phyloP scores from a whole-genome alignment of 2,113 vertebrate genomes.

The Urocolius indicus region DNA sequence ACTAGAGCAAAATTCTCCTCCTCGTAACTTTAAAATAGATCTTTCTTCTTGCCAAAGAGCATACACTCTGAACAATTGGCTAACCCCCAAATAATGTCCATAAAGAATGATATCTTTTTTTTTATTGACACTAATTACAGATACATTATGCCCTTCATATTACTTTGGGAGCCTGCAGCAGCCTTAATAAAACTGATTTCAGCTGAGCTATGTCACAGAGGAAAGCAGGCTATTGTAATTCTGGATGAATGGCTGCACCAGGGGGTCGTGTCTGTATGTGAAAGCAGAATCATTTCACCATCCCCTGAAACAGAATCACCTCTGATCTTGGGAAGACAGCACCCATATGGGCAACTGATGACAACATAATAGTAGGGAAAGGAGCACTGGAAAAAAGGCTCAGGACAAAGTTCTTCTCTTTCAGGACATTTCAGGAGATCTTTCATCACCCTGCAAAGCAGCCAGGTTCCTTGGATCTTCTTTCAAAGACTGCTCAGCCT shows the following conservation, averaged over 20 bases:
- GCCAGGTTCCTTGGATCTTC: constrained; percentile 25
- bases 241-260: background rate
- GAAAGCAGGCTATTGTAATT: background rate
- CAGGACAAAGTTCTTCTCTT: constrained; percentile 36
- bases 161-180: background rate
- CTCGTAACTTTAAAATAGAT: background rate
- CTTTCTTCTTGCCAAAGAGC: background rate
- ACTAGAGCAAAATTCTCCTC: constrained; percentile 4
- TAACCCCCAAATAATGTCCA: background rate
- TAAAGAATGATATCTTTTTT: background rate
- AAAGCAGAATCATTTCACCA: background rate
- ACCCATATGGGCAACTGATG: background rate
- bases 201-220: background rate
- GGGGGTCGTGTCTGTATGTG: background rate
- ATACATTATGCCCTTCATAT: background rate
- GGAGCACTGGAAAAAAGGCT: background rate
- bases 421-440: background rate
- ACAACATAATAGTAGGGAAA: constrained; percentile 23
- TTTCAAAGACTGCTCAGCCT: constrained; percentile 19
- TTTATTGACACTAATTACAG: constrained; percentile 33
- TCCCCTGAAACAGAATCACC: background rate
- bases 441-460: constrained; percentile 24
- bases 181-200: constrained; percentile 21
- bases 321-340: background rate
- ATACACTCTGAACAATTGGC: background rate